Base-by-base conservation (phyloP, 1,140 invertebrate species). In the Leptopilina clavipes region DNA sequence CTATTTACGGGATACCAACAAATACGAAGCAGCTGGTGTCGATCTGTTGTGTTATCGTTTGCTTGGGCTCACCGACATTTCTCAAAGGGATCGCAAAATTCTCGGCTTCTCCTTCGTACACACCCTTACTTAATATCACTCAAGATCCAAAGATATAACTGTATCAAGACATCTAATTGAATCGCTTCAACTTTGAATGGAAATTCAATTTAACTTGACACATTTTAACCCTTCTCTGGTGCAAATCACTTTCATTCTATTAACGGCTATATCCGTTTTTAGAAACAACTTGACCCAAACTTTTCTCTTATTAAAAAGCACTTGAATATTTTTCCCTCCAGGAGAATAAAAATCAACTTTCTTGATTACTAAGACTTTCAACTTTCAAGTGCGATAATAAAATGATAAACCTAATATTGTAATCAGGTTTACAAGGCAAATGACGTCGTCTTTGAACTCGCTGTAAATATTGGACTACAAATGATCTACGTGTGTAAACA, bases 1-100 rank as follows among this genome's bases (percentile, higher is more conserved):
- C 85, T 90, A 90, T 90, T 89, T 89, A 85, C 86, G 84, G 84
- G 83, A 78, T 80, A 82, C 80, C 84, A 87, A 87, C 86, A 86
- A 87, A 88, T 87, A 89, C 82, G 85, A 82, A 89, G 82, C 88
- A 89, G 88, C 89, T 90, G 89, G 86, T 89, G 85, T 86, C 85
- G 86, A 90, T 89, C 85, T 81, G 83, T 82, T 79, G 84, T 84
- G 83, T 89, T 89, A 89, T 89, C 86, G 85, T 86, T 88, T 84
- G 81, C 77, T 78, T 74, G 77, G 73, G 79, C 75, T 74, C 11
- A 74, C 76, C 71, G 75, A 77, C 56, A 75, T 71, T 81, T 83
- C 79, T 83, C 77, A 56, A 79, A 81, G 78, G 71, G 70, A 73
- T 76, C 74, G 79, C 78, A 71, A 81, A 83, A 83, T 83, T 83